Evolutionary conservation across 2,113 vertebrate genomes (phyloP), one percentile per base, ranked within the genome.

Genomic region (Prolemur simus): DNA sequence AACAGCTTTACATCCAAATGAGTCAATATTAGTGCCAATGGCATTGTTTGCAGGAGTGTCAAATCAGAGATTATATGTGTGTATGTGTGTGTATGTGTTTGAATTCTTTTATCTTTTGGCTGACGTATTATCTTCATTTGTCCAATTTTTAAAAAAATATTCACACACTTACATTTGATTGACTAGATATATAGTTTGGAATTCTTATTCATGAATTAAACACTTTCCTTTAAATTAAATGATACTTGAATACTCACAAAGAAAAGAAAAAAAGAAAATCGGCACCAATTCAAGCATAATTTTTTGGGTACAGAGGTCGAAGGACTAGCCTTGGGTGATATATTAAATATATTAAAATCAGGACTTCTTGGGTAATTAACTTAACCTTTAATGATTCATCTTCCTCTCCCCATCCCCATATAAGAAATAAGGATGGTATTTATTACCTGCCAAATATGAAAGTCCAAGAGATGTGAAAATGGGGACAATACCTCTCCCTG

Each of bases 1-100:
- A 87, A 60, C 29, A 71, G n/a, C 74, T 95, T 87, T 58, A 42
- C 83, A 96, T 94, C 66, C 34, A 3, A 93, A 56, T 80, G 52
- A 64, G 54, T 87, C 76, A 84, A 7, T 64, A 37, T 74, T 76
- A 69, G 6, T 84, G 52, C 87, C 52, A 92, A 58, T 56, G 58
- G 29, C 42, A 37, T 81, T 93, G 15, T 80, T 87, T 80, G 49
- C 27, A 77, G 39, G 27, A 42, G 21, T 71, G 12, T 71, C 90
- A 95, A 71, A 81, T 71, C 18, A 42, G 64, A 96, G 52, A 87
- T 60, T 56, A 56, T 63, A 45, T 60, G 5, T 58, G 47, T 42
- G 10, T 82, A 7, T 32, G 17, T 37, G 17, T 58, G 5, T 60
- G 49, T 56, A 12, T 52, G 17, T 71, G 10, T 64, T 25, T 73